A percentile compares a stretch with the other conserved stretches of the same genome.
Conservation (phyloP, 2,797 vertebrate genomes). For the Sebastes nivosus region DNA sequence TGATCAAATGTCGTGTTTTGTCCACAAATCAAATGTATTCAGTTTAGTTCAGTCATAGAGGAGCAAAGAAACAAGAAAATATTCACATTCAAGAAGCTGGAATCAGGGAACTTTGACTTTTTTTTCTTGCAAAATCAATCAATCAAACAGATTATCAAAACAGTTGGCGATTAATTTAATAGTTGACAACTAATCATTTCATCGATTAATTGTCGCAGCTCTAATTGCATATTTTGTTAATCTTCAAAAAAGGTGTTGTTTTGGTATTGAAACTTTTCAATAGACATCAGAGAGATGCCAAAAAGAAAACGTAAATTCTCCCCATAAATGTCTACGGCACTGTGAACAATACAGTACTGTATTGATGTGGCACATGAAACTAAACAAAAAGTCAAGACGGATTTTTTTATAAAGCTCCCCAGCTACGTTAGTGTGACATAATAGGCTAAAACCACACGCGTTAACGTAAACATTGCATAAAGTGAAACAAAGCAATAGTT, state of each 20-base stretch:
- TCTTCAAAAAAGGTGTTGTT: not conserved
- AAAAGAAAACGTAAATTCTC: not conserved
- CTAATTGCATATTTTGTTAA: not conserved
- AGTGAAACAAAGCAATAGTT: not conserved
- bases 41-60: too few species aligned
- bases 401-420: not conserved
- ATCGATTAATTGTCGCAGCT: too few species aligned
- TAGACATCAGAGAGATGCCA: not conserved
- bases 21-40: too few species aligned
- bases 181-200: too few species aligned
- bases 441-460: not conserved
- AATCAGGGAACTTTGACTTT: too few species aligned
- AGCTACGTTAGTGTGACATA: not conserved
- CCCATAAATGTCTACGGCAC: not conserved
- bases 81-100: too few species aligned
- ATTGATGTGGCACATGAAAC: not conserved
- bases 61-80: too few species aligned
- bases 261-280: not conserved
- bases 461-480: not conserved
- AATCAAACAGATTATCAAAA: too few species aligned
- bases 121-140: too few species aligned
- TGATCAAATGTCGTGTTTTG: too few species aligned
- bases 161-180: too few species aligned
- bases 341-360: not conserved
- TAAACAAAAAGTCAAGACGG: not conserved